Percentiles rank a stretch among this genome's conserved stretches.
phyloP scores from a whole-genome alignment of 1,140 invertebrate species.

The Pseudomyrmex concolor region DNA sequence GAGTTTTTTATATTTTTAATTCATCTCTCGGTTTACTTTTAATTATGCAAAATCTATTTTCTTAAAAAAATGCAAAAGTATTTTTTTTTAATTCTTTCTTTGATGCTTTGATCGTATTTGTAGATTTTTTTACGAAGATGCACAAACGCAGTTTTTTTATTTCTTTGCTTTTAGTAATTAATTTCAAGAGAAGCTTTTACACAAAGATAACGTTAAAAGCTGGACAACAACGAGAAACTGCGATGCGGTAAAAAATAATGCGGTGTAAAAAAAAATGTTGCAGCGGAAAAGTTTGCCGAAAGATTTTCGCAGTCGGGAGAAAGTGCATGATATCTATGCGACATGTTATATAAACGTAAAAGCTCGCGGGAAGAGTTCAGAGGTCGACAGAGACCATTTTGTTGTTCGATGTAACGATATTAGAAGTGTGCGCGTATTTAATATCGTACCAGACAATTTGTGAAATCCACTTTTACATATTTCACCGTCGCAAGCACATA shows the following conservation, averaged over 20 bases:
- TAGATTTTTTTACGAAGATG: no score
- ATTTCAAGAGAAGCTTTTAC: neutral
- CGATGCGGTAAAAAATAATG: neutral
- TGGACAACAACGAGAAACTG: neutral
- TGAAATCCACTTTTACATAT: neutral
- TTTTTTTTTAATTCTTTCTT: no score
- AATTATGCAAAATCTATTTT: no score
- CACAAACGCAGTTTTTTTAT: no score
- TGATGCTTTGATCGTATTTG: no score
- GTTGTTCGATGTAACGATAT: slow-evolving; percentile 12
- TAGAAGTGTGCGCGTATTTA: slow-evolving; percentile 40
- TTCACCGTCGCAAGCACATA: neutral
- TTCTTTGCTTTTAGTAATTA: no score
- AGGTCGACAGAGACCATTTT: slow-evolving; percentile 19
- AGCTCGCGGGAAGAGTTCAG: slow-evolving; percentile 23
- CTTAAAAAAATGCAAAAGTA: no score
- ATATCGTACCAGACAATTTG: neutral
- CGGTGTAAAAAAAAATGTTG: neutral
- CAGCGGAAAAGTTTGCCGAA: slow-evolving; percentile 21
- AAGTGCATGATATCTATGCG: slow-evolving; percentile 23
- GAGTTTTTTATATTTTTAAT: neutral
- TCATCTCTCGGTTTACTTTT: no score
- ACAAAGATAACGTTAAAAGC: neutral
- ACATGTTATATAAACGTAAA: slow-evolving; percentile 45
- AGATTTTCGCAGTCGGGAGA: slow-evolving; percentile 23